A percentile compares a stretch with the other conserved stretches of the same genome.
These are phyloP conservation scores for Odontocolon sp. DNA, from an alignment of 2,888 invertebrate genomes.

Conservation along the genomic window DNA sequence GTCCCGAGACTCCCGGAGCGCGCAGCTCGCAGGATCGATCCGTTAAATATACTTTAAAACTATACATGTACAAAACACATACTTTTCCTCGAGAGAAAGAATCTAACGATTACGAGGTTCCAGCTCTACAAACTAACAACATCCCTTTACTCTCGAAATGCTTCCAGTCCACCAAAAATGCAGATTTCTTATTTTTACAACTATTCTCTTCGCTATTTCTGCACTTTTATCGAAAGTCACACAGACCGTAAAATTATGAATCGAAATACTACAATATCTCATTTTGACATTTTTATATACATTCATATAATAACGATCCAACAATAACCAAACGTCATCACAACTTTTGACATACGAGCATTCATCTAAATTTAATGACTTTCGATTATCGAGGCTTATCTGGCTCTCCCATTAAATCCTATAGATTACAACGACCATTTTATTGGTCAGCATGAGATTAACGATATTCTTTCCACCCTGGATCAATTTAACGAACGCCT, in stretches of 20 bases:
- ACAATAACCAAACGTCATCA: too few species aligned
- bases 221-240: not conserved
- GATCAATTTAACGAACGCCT: constrained; percentile 10
- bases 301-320: too few species aligned
- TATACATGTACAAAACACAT: not conserved
- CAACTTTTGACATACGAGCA: not conserved
- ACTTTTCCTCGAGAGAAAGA: constrained; percentile 6
- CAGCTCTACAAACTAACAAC: not conserved
- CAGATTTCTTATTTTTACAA: constrained; percentile 10
- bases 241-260: not conserved
- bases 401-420: not conserved
- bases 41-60: constrained; percentile 13
- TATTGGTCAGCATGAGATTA: not conserved
- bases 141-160: not conserved
- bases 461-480: not conserved
- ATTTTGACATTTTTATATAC: not conserved
- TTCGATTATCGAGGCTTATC: not conserved
- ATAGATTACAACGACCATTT: not conserved
- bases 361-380: not conserved
- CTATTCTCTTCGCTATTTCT: not conserved
- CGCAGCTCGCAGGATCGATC: constrained; percentile 67
- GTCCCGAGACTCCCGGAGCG: constrained; percentile 23
- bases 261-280: not conserved
- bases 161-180: not conserved
- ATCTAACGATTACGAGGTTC: constrained; percentile 26